Conservation (phyloP, 2,113 vertebrate genomes). For the Neogobius melanostomus region DNA sequence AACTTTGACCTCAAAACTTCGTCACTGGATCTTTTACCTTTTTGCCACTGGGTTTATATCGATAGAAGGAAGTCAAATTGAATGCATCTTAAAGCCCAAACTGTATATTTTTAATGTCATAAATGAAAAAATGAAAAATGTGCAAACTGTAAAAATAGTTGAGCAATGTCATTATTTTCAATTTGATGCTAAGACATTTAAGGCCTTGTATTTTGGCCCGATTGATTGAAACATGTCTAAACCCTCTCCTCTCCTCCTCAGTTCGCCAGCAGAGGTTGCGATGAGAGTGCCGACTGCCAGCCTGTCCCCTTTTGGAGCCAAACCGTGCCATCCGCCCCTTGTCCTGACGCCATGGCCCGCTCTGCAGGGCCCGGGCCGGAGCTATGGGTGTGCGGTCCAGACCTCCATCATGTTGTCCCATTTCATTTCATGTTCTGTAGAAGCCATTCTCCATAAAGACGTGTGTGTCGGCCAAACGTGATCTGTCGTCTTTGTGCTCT, state of each 20-base stretch:
- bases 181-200: too few relatives aligned
- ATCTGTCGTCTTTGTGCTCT: constrained; percentile 54
- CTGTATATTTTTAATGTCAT: too few relatives aligned
- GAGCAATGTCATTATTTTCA: too few relatives aligned
- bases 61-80: too few relatives aligned
- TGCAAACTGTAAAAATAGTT: neutral
- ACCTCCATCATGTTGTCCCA: constrained; percentile 34
- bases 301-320: constrained; percentile 5
- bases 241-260: constrained; percentile 30
- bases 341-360: constrained; percentile 7
- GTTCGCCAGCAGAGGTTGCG: constrained; percentile 81
- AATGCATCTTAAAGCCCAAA: too few relatives aligned
- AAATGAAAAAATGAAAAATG: too few relatives aligned
- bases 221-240: too few relatives aligned
- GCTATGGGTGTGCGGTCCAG: constrained; percentile 19
- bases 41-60: too few relatives aligned
- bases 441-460: constrained; percentile 64
- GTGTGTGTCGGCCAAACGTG: constrained; percentile 51
- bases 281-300: constrained; percentile 48
- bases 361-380: constrained; percentile 7
- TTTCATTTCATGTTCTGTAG: constrained; percentile 65
- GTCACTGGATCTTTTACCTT: too few relatives aligned
- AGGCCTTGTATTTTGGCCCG: too few relatives aligned
- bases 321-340: neutral
- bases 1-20: too few relatives aligned